These are phyloP conservation scores for Carduelis carduelis DNA, from an alignment of 2,797 vertebrate genomes.

Conservation along the genomic window DNA sequence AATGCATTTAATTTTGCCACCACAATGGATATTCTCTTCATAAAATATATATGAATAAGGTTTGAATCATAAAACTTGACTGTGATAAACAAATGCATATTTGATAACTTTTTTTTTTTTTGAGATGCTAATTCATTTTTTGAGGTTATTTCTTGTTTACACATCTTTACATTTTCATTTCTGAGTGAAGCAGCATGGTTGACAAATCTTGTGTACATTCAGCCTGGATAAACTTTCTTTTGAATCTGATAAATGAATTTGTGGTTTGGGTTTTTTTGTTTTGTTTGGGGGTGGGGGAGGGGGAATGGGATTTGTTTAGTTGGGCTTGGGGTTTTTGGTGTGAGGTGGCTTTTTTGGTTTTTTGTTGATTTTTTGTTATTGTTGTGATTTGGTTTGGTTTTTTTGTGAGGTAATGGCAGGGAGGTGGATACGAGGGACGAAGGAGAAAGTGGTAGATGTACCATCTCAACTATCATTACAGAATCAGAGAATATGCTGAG, in stretches of 20 bases:
- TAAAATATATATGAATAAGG: constrained; percentile 70
- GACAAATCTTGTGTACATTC: background rate
- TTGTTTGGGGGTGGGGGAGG: background rate
- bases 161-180: constrained; percentile 58
- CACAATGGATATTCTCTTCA: constrained; percentile 73
- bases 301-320: background rate
- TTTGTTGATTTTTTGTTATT: background rate
- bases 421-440: background rate
- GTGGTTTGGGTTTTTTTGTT: background rate
- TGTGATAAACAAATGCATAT: constrained; percentile 70
- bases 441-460: background rate
- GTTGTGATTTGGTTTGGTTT: background rate
- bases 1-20: constrained; percentile 76
- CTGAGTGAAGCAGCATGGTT: background rate
- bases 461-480: background rate
- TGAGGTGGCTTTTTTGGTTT: background rate
- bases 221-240: background rate
- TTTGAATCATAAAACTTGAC: constrained; percentile 45
- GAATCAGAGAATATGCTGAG: background rate
- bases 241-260: background rate
- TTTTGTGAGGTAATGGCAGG: background rate
- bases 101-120: constrained; percentile 35
- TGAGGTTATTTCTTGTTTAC: constrained; percentile 58
- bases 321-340: background rate
- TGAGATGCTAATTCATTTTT: constrained; percentile 15